Evolutionary conservation across 2,888 invertebrate genomes (phyloP), one percentile per base, ranked within the genome.

Genomic region (Bembecia ichneumoniformis): DNA sequence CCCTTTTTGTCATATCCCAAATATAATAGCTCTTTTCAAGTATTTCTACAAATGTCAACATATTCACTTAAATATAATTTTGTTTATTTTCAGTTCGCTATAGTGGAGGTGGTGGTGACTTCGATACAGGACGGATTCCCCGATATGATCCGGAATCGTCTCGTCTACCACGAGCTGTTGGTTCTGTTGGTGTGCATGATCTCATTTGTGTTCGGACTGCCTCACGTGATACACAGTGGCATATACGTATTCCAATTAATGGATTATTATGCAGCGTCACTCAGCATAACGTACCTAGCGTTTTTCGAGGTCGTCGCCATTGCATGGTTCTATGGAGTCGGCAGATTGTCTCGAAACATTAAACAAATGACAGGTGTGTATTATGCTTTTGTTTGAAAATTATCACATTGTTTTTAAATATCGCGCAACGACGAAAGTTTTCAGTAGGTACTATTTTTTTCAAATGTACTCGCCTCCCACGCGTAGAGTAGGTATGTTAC

Each of bases 91-190:
- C 84, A 96, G 95, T 97, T 97, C 82, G 96, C 97, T 35, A 95
- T 96, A 55, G 96, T 97, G 46, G 97, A 97, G 86, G 97, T 97
- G 4, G 95, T 97, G 2, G 95, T 97, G 2, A 96, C 97, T 2
- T 95, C 96, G 4, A 93, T 97, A 62, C 96, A 96, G 83, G 97
- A 97, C 71, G 96, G 96, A 20, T 97, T 96, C 74, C 95, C 95
- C 0, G 91, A 92, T 55, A 94, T 94, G 92, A 95, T 97, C 52
- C 93, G 93, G 65, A 93, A 90, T 59, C 90, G 91, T 66, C 88
- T 96, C 49, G 92, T 94, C 59, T 94, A 94, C 67, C 96, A 96
- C 68, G 97, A 97, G 78, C 86, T 96, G 51, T 79, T 97, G 52
- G 96, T 96, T 35, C 82, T 96, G 40, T 88, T 94, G 52, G 93